Percentiles rank a stretch among this genome's conserved stretches.
These are phyloP conservation scores for Cantharis lateralis DNA, from an alignment of 2,888 invertebrate species.

Conservation along the genomic window DNA sequence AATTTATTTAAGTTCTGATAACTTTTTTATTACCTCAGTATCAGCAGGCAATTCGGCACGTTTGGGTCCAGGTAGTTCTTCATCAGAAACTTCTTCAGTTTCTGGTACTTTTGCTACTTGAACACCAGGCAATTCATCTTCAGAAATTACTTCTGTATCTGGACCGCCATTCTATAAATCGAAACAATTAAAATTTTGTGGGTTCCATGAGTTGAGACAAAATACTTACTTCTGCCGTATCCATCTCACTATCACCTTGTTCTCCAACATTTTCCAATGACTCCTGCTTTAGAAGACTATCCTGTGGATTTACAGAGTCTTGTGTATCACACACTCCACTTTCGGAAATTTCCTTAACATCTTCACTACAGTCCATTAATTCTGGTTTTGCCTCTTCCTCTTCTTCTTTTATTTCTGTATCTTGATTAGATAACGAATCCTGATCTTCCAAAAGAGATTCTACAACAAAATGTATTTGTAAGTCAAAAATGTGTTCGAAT, in stretches of 20 bases:
- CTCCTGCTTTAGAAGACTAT: background rate
- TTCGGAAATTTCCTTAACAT: background rate
- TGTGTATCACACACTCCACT: conserved; percentile 7
- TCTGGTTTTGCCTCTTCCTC: background rate
- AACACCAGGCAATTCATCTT: conserved; percentile 77
- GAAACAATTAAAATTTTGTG: background rate
- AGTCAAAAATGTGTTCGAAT: too few relatives aligned
- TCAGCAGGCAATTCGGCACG: conserved; percentile 73
- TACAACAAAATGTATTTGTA: background rate
- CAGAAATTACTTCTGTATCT: conserved; percentile 84
- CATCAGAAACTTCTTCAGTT: conserved; percentile 82
- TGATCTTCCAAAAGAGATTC: background rate
- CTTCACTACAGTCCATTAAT: background rate
- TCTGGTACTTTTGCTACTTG: conserved; percentile 79
- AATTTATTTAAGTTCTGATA: background rate
- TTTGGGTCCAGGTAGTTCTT: conserved; percentile 74
- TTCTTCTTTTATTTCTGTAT: background rate
- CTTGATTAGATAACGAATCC: background rate
- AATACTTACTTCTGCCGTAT: background rate
- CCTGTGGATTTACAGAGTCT: conserved; percentile 11
- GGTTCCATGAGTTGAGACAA: background rate
- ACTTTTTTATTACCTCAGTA: conserved; percentile 65
- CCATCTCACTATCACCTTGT: background rate
- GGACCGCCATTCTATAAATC: conserved; percentile 61
- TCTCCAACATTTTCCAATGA: background rate